Conservation (phyloP, 2,888 invertebrate genomes). For the Lasioglossum malachurum region DNA sequence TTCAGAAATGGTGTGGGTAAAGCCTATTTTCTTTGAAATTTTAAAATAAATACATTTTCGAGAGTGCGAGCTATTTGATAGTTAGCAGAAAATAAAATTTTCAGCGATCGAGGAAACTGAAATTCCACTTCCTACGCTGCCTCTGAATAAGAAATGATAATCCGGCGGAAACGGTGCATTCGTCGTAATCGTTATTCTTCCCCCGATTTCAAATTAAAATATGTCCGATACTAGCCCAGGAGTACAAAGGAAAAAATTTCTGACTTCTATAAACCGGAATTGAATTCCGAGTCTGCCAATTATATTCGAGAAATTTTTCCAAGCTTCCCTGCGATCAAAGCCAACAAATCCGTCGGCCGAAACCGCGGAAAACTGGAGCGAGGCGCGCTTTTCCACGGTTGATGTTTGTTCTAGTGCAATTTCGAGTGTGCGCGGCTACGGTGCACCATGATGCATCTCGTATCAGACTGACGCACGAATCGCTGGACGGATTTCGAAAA, state of each 20-base stretch:
- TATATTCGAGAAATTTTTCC: background rate
- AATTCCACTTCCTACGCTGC: background rate
- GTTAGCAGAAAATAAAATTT: background rate
- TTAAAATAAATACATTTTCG: too few species aligned
- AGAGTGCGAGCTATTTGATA: too few species aligned
- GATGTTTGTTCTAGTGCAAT: background rate
- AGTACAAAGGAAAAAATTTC: background rate
- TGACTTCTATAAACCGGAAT: background rate
- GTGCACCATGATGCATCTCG: background rate
- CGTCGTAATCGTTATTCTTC: background rate
- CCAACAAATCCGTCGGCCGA: background rate
- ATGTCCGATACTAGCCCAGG: background rate
- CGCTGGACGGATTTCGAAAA: background rate
- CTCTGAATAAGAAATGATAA: background rate
- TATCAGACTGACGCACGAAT: background rate
- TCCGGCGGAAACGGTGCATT: background rate
- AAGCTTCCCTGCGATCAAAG: background rate
- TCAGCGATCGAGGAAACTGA: background rate
- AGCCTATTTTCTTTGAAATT: background rate
- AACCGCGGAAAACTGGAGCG: background rate
- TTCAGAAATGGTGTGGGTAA: background rate
- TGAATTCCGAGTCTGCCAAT: background rate
- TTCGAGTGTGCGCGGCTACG: background rate
- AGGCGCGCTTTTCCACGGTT: background rate
- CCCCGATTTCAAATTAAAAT: background rate